Evolutionary conservation across 2,797 vertebrate genomes (phyloP), one percentile per base, ranked within the genome.

Genomic region (Chelon auratus): DNA sequence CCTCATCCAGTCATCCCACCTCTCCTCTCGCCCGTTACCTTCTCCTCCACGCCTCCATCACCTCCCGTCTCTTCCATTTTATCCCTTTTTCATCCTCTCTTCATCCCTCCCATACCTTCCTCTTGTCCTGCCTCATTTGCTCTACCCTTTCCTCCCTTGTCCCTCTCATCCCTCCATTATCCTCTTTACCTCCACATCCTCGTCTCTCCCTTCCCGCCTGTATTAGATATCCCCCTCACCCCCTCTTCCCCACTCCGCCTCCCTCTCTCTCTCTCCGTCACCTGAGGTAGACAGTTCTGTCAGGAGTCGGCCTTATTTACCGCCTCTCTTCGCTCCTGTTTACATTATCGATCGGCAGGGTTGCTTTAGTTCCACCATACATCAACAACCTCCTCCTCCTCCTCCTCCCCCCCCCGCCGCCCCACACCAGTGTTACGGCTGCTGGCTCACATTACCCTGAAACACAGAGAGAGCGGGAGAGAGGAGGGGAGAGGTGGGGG

Each of bases 341-440:
- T 94, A 94, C 93, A 93, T 94, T 93, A 94, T 94, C 91, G 93
- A 94, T 94, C 87, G 89, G 90, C 87, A 88, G 83, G 90, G 89
- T 93, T 92, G 90, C 92, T 93, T 95, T 94, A 94, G 91, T 94
- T 92, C 87, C 85, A 86, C 91, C 89, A 93, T 93, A 92, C 90
- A 93, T 93, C 92, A 94, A 90, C 87, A 80, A 33, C 68, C 82
- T 55, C 72, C 24, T 15, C 57, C 6, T 5, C 62, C 47, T 47
- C 50, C 47, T 17, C 51, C 22, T 13, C 15, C 66, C 17, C 53
- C 18, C 56, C 61, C 55, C 53, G 48, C 57, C 73, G 0, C 24
- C 24, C 24, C 24, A 26, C 24, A 2, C 59, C 64, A 24, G 65
- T 81, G 85, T 80, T 88, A 87, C 69, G 59, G 78, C 73, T 84